Base-by-base conservation (phyloP, 1,140 invertebrate genomes). In the Apolygus lucorum region DNA sequence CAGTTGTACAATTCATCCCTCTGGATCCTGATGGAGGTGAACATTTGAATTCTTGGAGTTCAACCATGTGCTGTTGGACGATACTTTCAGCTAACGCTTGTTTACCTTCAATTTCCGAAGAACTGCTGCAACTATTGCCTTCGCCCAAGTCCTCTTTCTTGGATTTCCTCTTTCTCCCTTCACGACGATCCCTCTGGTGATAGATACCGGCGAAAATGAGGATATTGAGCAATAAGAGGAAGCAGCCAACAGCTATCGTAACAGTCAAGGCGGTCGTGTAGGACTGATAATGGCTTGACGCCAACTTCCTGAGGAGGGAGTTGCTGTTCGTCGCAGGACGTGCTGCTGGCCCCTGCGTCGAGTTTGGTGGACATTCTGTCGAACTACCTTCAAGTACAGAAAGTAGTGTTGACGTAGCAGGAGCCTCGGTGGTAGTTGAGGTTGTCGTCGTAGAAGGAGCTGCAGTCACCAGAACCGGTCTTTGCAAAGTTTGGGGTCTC, bases 141-240 rank as follows among this genome's bases (percentile, higher is more conserved):
- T 67, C 34, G 52, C 65, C 52, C 27, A 65, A 74, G 74, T 90
- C 88, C 74, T 90, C 89, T 75, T 88, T 88, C 68, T 75, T 75
- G 42, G 68, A 62, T 74, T 88, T 88, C 73, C 86, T 88, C 75
- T 89, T 88, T 42, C 86, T 85, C 13, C 81, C 81, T 66, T 84
- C 78, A 63, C 77, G 77, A 28, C 89, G 84, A 74, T 92, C 90
- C 8, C 92, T 84, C 77, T 96, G 92, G 76, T 95, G 93, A 76
- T 95, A 96, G 52, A 97, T 93, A 28, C 92, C 93, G 34, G 92
- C 93, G 76, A 97, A 96, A 65, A 98, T 95, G 0, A 97, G 83
- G 4, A 96, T 87, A 78, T 98, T 98, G 1, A 98, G 83, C 8
- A 97, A 83, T 1, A 98, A 82, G 4, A 92, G 81, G 70, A 91